Percentiles rank a stretch among this genome's conserved stretches.
Evolutionary conservation across 1,140 invertebrate genomes (phyloP).

Genomic region (Oncopodura yosiiana): DNA sequence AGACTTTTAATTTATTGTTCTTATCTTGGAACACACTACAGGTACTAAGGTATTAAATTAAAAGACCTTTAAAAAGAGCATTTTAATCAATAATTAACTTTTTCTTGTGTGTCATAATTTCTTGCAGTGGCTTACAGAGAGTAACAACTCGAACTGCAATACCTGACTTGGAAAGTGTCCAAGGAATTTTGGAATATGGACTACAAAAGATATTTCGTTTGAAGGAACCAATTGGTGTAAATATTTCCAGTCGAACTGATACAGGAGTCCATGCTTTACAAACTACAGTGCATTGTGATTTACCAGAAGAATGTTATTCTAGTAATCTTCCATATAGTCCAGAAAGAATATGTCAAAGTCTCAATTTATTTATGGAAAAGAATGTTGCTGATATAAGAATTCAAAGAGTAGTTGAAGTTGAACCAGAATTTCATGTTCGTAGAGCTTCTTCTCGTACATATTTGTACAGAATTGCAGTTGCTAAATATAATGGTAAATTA

Average conservation of each 20-base stretch:
- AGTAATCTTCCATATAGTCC: conserved; percentile 8
- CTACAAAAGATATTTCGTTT: conserved; percentile 8
- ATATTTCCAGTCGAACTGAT: conserved; percentile 28
- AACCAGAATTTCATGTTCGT: conserved; percentile 11
- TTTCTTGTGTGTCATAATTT: background rate
- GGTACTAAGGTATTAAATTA: conserved; percentile 19
- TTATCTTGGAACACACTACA: conserved; percentile 30
- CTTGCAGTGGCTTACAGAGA: conserved; percentile 20
- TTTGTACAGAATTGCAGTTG: conserved; percentile 19
- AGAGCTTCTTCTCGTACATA: conserved; percentile 23
- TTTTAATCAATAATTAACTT: background rate
- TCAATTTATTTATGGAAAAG: conserved; percentile 27
- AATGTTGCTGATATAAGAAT: conserved; percentile 27
- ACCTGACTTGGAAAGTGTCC: conserved; percentile 14
- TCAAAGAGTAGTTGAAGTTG: conserved; percentile 23
- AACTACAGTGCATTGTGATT: conserved; percentile 17
- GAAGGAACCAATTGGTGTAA: background rate
- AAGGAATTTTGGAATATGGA: conserved; percentile 29
- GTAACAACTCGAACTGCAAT: background rate
- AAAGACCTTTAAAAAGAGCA: background rate
- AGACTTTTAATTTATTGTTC: conserved; percentile 25
- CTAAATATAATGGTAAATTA: conserved; percentile 10
- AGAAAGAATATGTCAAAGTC: conserved; percentile 15
- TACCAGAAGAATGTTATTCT: background rate
- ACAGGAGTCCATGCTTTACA: conserved; percentile 27